Percentiles rank a stretch among this genome's conserved stretches.
Evolutionary conservation across 2,888 invertebrate genomes (phyloP).

Genomic region (Andrena marginata): DNA sequence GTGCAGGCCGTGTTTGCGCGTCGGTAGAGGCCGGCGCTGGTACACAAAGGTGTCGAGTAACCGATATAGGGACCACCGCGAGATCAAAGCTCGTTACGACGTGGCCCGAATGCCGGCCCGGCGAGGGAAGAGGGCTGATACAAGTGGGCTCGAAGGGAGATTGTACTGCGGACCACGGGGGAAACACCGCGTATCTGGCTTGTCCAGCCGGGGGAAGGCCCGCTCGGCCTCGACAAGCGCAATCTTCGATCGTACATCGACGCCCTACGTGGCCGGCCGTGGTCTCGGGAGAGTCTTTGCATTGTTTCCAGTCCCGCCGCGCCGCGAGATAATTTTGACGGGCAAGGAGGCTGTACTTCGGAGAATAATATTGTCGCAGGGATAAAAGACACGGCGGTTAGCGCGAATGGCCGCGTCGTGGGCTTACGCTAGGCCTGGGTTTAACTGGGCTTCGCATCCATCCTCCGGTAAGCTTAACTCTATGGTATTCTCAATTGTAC

Average conservation of each 20-base stretch:
- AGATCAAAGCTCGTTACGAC: constrained; percentile 78
- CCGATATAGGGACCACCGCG: constrained; percentile 72
- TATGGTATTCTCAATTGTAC: too few species aligned
- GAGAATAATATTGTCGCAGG: not conserved
- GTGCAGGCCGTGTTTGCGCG: constrained; percentile 70
- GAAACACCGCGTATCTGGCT: constrained; percentile 59
- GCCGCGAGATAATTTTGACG: constrained; percentile 1
- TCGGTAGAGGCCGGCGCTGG: constrained; percentile 57
- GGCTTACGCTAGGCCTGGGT: not conserved
- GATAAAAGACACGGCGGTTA: not conserved
- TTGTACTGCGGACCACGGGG: constrained; percentile 49
- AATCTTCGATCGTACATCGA: constrained; percentile 53
- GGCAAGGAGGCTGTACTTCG: constrained; percentile 10
- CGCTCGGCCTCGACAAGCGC: constrained; percentile 28
- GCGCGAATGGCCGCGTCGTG: not conserved
- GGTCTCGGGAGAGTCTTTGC: constrained; percentile 22
- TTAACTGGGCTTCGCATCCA: not conserved
- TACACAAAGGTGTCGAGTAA: constrained; percentile 78
- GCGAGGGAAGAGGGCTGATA: constrained; percentile 36
- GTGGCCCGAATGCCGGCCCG: constrained; percentile 41
- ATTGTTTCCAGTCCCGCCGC: constrained; percentile 47
- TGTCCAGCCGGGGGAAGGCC: constrained; percentile 48
- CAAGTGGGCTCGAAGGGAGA: constrained; percentile 55
- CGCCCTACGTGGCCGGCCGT: constrained; percentile 9
- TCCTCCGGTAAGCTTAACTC: too few species aligned